Base-by-base conservation (phyloP, 2,888 invertebrate genomes). In the Seira ritae region DNA sequence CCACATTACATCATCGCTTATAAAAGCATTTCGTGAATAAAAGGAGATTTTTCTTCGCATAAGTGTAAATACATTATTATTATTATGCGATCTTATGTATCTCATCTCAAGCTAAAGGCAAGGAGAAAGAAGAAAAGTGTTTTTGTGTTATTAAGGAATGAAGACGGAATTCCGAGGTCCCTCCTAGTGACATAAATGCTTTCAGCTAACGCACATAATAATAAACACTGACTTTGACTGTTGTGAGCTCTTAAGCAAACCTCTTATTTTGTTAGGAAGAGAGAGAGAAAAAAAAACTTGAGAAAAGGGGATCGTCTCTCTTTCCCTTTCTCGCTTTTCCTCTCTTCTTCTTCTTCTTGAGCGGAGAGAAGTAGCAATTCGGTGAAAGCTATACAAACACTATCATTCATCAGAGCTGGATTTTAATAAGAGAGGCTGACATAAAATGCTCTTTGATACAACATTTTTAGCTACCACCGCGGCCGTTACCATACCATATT, bases 341-440 rank as follows among this genome's bases (percentile, higher is more conserved):
- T 62, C 65, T 67, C 50, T 66, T 76, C 75, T 74, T 55, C 17
- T n/a, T 42, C 50, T 50, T 50, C 50, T 50, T 50, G 17, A 50
- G 50, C 50, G 50, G 50, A 50, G 50, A 69, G 81, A 23, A 69
- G 71, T 31, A 50, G 50, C 31, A 71, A 79, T 31, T 23, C 22
- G 37, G 12, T 42, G 42, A 12, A 73, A 46, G 79, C 75, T 79
- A 79, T 80, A 79, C 82, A 74, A 82, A 80, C 80, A 80, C 79
- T 85, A 84, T 86, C 87, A 88, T 88, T 88, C 88, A 88, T 88
- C 87, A 88, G 87, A 82, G 85, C 74, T 24, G 85, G 87, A 88
- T 88, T 88, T 88, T 88, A 88, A 88, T 88, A 88, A 88, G 87
- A 87, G 86, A 78, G 67, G 80, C 75, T 87, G 88, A 87, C 88